Evolutionary conservation across 1,140 invertebrate species (phyloP), one percentile per base, ranked within the genome.

Genomic region (Theocolax elegans): DNA sequence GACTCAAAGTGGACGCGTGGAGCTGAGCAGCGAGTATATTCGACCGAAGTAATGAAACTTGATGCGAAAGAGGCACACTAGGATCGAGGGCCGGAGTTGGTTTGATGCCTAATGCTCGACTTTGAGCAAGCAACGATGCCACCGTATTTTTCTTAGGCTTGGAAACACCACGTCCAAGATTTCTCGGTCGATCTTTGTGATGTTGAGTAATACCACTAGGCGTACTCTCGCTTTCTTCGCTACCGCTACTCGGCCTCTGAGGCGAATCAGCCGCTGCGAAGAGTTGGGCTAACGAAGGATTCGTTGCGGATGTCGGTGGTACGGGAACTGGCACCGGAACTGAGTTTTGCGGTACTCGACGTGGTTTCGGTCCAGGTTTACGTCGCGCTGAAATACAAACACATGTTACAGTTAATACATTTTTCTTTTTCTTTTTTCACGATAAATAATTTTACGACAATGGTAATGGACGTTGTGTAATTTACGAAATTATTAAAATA

Each of bases 101-200:
- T 78, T 90, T 90, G 46, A 90, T 88, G 1, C 93, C 93, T 19
- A 95, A 87, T 1, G 93, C 93, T 74, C 94, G 86, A 75, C 92
- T 94, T 83, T 95, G 93, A 0, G 94, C 94, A 23, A 96, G 83
- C 29, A 96, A 82, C 23, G 94, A 95, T 0, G 94, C 94, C 0
- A 96, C 94, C 0, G 94, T 96, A 78, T 95, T 95, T 86, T 96
- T 96, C 87, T 95, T 95, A 27, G 93, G 93, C 79, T 94, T 94
- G 72, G 93, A 94, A 3, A 94, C 92, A 1, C 93, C 93, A 3
- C 93, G 88, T 9, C 94, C 94, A 9, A 95, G 87, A 83, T 95
- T 94, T 13, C 93, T 87, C 0, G 93, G 93, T 35, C 93, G 81
- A 3, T 92, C 92, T 79, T 94, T 93, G 65, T 88, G 85, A 56